Base-by-base conservation (phyloP, 2,113 vertebrate genomes). In the Callipepla squamata region DNA sequence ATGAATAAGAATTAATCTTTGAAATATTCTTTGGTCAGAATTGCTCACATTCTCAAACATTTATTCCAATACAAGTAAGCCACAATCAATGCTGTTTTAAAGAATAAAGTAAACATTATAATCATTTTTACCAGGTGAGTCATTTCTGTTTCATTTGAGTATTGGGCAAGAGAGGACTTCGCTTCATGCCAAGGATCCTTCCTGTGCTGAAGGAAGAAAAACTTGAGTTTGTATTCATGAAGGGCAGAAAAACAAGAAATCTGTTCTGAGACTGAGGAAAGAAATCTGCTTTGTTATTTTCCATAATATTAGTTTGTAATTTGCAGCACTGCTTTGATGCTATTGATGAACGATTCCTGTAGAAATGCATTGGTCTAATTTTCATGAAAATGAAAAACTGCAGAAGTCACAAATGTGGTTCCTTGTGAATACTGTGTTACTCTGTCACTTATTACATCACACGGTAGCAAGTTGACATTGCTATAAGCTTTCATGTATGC, bases 381-480 rank as follows among this genome's bases (percentile, higher is more conserved):
- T 82, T 58, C 34, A 65, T 34, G 61, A 53, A 87, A 79, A 76
- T 18, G 1, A 80, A 88, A 84, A 75, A 3, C 34, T 95, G 13
- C 10, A 47, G 47, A 91, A 81, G 38, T 69, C 72, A 57, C 36
- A 73, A 11, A 2, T 38, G 7, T 30, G 23, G 3, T 15, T 90
- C 2, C 5, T 6, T 53, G 3, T 34, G 9, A n/a, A 9, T 28
- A 30, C 0, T 0, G 17, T 13, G 78, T 84, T 89, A 20, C 20
- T 62, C 36, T 62, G 40, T 8, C 40, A 57, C 14, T 68, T 68
- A 26, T 11, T 79, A 40, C 7, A 77, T 26, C 9, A 36, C 14
- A 28, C 7, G 53, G 20, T 44, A 36, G 65, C 36, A 85, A 62
- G 7, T 32, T 48, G 6, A 13, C 44, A 18, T 9, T 90, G 36